Conservation (phyloP, 2,113 vertebrate genomes). For the Naja naja region DNA sequence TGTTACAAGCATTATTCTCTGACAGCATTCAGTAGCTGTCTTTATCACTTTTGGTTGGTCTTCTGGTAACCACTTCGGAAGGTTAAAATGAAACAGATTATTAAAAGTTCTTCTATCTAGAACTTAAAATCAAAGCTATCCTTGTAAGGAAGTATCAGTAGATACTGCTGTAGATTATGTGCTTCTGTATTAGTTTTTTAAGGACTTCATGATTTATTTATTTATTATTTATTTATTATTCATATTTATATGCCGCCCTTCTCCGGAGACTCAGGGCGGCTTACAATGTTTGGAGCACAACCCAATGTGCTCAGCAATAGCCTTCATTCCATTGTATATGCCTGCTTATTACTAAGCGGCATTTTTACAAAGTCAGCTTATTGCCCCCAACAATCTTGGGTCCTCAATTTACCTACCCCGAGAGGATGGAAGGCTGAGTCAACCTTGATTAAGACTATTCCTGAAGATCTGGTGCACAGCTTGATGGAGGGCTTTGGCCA, state of each 20-base stretch:
- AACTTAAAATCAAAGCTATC: neutral
- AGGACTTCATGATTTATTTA: neutral
- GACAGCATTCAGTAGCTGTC: neutral
- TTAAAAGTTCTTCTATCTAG: neutral
- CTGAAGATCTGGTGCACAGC: neutral
- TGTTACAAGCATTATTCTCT: neutral
- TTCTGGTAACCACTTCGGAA: neutral
- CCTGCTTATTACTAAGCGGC: no score
- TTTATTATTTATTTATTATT: no score
- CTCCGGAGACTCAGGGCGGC: no score
- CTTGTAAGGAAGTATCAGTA: neutral
- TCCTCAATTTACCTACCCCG: no score
- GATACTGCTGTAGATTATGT: neutral
- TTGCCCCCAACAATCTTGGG: no score
- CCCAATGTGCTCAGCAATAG: no score
- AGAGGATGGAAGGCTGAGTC: no score
- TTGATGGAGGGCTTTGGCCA: neutral
- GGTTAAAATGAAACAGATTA: neutral
- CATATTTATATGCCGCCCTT: no score
- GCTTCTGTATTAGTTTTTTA: neutral
- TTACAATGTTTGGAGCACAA: no score
- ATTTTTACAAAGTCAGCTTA: no score
- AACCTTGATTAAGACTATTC: neutral
- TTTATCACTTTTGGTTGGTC: neutral
- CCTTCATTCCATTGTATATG: no score